Conservation (phyloP, 2,797 vertebrate species). For the Melanotaenia nigrans region DNA sequence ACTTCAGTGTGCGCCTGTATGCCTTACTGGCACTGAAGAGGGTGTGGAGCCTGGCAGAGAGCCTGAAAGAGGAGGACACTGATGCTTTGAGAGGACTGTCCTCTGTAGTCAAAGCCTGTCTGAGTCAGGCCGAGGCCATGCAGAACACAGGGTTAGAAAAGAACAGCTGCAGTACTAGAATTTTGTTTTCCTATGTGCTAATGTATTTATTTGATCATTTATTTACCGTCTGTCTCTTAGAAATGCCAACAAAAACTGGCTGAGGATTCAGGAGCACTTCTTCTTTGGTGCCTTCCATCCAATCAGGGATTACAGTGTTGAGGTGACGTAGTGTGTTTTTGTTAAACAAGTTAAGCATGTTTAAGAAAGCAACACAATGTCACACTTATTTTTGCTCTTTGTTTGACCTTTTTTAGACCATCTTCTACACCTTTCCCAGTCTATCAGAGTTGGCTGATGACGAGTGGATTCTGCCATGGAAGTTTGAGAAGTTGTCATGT, state of each 20-base stretch:
- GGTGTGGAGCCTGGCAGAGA: constrained; percentile 87
- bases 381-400: neutral
- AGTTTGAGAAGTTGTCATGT: constrained; percentile 85
- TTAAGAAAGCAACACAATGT: neutral
- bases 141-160: constrained; percentile 87
- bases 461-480: constrained; percentile 89
- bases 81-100: constrained; percentile 82
- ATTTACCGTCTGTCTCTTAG: constrained; percentile 71
- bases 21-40: constrained; percentile 91
- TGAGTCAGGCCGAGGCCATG: constrained; percentile 90
- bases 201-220: neutral
- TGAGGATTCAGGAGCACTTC: constrained; percentile 94
- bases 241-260: constrained; percentile 95
- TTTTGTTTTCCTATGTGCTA: neutral
- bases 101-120: constrained; percentile 87
- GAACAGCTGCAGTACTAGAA: neutral
- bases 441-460: constrained; percentile 92
- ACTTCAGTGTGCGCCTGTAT: constrained; percentile 94
- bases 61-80: constrained; percentile 40
- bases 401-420: constrained; percentile 80
- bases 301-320: constrained; percentile 89
- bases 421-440: constrained; percentile 90
- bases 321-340: constrained; percentile 77
- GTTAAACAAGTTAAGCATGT: neutral
- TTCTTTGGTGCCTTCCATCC: constrained; percentile 93